A percentile compares a stretch with the other conserved stretches of the same genome.
These are phyloP conservation scores for Cyanoramphus novaezelandiae DNA, from an alignment of 2,113 vertebrate genomes.

Conservation along the genomic window DNA sequence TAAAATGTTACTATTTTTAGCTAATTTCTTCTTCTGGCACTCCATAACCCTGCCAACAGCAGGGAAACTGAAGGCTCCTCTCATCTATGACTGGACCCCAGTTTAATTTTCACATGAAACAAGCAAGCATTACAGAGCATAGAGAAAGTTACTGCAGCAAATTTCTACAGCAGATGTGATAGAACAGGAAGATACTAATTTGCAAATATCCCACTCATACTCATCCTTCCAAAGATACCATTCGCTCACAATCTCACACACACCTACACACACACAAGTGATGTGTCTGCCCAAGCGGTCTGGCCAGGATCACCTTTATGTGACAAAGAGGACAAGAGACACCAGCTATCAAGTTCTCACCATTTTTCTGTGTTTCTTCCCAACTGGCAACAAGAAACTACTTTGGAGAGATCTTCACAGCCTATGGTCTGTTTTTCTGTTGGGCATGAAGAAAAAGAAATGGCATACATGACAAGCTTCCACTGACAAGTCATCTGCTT, in stretches of 20 bases:
- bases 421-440: background rate
- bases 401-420: background rate
- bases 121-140: background rate
- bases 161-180: background rate
- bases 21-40: background rate
- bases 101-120: background rate
- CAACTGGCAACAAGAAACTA: background rate
- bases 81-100: background rate
- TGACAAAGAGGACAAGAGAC: background rate
- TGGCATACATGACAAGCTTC: background rate
- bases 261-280: background rate
- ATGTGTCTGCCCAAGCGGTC: background rate
- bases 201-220: background rate
- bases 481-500: background rate
- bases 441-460: background rate
- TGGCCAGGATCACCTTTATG: rapidly evolving
- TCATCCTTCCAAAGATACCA: background rate
- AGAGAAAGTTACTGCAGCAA: background rate
- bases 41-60: background rate
- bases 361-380: background rate
- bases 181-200: background rate
- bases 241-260: background rate
- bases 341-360: background rate
- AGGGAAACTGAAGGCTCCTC: background rate
- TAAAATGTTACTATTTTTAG: background rate